A percentile compares a stretch with the other conserved stretches of the same genome.
These are phyloP conservation scores for Brachionus rubens DNA, from an alignment of 1,140 invertebrate genomes.

Conservation along the genomic window DNA sequence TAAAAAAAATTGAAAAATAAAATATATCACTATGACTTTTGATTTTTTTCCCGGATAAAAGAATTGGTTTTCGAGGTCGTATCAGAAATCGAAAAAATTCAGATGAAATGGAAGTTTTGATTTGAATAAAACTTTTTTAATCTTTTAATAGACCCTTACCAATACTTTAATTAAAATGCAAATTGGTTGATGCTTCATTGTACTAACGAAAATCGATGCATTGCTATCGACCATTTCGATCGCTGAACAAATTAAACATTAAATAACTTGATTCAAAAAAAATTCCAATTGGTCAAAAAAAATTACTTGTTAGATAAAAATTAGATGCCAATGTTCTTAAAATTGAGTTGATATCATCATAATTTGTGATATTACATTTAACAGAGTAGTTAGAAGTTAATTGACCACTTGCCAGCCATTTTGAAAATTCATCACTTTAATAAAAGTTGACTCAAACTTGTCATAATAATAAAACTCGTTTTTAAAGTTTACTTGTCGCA, in stretches of 20 bases:
- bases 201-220: constrained; percentile 3
- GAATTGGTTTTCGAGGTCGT: too few relatives aligned
- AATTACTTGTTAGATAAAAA: constrained; percentile 9
- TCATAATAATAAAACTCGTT: not conserved
- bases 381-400: not conserved
- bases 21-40: too few relatives aligned
- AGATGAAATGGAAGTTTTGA: too few relatives aligned
- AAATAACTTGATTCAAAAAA: not conserved
- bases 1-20: too few relatives aligned
- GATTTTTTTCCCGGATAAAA: too few relatives aligned
- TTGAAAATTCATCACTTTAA: constrained; percentile 34
- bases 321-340: constrained; percentile 3
- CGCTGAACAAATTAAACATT: not conserved
- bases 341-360: not conserved
- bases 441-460: not conserved
- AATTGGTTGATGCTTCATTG: constrained; percentile 37
- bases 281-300: not conserved
- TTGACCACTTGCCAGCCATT: not conserved
- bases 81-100: too few relatives aligned
- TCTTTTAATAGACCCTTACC: not conserved
- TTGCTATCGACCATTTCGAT: constrained; percentile 13
- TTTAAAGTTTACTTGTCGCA: constrained; percentile 5
- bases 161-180: constrained; percentile 17
- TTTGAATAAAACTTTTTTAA: not conserved
- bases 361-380: not conserved